Percentiles rank a stretch among this genome's conserved stretches.
phyloP scores from a whole-genome alignment of 30 jellyfish, hydroid and myxozoan genomes.

The Turritopsis rubra region DNA sequence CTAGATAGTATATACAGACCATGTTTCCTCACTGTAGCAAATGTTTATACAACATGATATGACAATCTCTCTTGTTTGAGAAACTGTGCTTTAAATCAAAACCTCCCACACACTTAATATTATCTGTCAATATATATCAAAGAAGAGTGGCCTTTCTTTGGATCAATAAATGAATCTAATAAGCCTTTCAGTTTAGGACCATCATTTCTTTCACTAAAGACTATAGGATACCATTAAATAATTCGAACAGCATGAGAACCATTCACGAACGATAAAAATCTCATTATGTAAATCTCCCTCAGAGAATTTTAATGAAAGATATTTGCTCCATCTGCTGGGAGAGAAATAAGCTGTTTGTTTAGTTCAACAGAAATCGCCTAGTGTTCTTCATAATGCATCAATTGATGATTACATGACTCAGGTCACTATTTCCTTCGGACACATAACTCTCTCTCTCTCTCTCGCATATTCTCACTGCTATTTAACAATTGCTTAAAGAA shows the following conservation, averaged over 20 bases:
- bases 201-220: background rate
- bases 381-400: too few relatives aligned
- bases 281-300: background rate
- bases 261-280: background rate
- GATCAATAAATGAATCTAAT: background rate
- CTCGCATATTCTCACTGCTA: too few relatives aligned
- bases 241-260: background rate
- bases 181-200: background rate
- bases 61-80: too few relatives aligned
- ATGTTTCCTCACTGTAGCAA: background rate
- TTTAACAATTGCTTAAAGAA: too few relatives aligned
- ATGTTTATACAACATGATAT: background rate
- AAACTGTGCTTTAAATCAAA: background rate
- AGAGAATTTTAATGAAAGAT: background rate
- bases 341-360: background rate
- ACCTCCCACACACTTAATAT: background rate
- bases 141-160: background rate
- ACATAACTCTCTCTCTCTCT: too few relatives aligned
- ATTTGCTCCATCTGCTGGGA: background rate
- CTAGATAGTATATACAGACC: too few relatives aligned
- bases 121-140: background rate
- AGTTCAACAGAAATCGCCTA: too few relatives aligned
- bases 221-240: background rate
- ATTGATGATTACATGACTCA: too few relatives aligned
- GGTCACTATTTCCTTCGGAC: too few relatives aligned